These are phyloP conservation scores for Budorcas taxicolor DNA, from an alignment of 2,113 vertebrate genomes.

Conservation along the genomic window DNA sequence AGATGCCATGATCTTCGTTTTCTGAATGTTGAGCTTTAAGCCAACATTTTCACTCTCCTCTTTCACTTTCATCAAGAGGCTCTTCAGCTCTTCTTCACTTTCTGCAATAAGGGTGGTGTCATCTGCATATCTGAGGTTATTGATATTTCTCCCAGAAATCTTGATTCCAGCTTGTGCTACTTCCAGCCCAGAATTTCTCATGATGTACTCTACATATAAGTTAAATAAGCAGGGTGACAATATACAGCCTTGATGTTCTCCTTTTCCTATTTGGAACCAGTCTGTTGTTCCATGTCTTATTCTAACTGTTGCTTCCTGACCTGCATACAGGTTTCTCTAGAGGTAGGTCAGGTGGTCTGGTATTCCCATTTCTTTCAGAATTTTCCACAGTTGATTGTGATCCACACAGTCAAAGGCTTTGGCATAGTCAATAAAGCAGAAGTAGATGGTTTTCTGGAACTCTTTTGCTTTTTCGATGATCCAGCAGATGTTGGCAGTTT, in stretches of 20 bases:
- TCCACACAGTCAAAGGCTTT: not conserved
- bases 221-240: not conserved
- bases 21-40: not conserved
- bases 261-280: not conserved
- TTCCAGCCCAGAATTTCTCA: accelerated
- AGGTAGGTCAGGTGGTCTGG: not conserved
- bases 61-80: not conserved
- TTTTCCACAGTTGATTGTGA: not conserved
- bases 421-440: not conserved
- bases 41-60: not conserved
- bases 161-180: not conserved
- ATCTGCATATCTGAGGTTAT: not conserved
- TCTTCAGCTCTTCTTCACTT: not conserved
- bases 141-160: not conserved
- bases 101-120: not conserved
- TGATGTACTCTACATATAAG: not conserved
- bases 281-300: not conserved
- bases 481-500: not conserved
- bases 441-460: not conserved
- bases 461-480: not conserved
- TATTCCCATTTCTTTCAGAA: not conserved
- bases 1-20: not conserved
- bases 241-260: accelerated
- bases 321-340: not conserved
- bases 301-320: not conserved